These are phyloP conservation scores for Drosophila mulleri DNA, from an alignment of 2,888 invertebrate species.

Conservation along the genomic window DNA sequence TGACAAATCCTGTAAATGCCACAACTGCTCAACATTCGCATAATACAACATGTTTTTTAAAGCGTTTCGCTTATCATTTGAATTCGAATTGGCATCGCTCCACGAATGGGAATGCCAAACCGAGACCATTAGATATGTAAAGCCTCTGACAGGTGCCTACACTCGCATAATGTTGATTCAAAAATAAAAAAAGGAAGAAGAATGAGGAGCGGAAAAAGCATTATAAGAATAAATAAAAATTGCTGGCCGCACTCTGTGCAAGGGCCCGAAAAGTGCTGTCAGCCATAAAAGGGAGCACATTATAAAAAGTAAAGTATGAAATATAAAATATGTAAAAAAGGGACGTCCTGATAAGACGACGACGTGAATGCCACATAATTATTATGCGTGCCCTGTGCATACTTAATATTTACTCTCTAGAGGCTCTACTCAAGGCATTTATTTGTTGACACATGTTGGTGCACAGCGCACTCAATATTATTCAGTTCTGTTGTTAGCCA, in stretches of 20 bases:
- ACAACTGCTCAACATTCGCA: slow-evolving; percentile 4
- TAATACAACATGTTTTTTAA: slow-evolving; percentile 25
- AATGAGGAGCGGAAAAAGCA: background rate
- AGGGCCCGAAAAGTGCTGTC: slow-evolving; percentile 29
- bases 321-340: slow-evolving; percentile 23
- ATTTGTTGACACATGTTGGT: slow-evolving; percentile 36
- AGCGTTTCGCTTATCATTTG: slow-evolving; percentile 46
- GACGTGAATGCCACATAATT: slow-evolving; percentile 43
- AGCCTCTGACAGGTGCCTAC: slow-evolving; percentile 17
- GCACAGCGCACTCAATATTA: slow-evolving; percentile 21
- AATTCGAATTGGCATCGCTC: slow-evolving; percentile 17
- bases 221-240: slow-evolving; percentile 9
- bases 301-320: background rate
- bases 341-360: slow-evolving; percentile 39
- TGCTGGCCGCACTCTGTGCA: slow-evolving; percentile 25
- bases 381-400: slow-evolving; percentile 46
- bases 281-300: slow-evolving; percentile 34
- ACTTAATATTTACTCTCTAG: slow-evolving; percentile 38
- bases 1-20: slow-evolving; percentile 10
- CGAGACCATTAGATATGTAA: slow-evolving; percentile 19
- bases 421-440: slow-evolving; percentile 20
- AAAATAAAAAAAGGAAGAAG: background rate
- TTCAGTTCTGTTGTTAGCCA: slow-evolving; percentile 10
- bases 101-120: background rate
- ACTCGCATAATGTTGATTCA: slow-evolving; percentile 30